Evolutionary conservation across 2,888 invertebrate genomes (phyloP), one percentile per base, ranked within the genome.

Genomic region (Nesidiocoris tenuis): DNA sequence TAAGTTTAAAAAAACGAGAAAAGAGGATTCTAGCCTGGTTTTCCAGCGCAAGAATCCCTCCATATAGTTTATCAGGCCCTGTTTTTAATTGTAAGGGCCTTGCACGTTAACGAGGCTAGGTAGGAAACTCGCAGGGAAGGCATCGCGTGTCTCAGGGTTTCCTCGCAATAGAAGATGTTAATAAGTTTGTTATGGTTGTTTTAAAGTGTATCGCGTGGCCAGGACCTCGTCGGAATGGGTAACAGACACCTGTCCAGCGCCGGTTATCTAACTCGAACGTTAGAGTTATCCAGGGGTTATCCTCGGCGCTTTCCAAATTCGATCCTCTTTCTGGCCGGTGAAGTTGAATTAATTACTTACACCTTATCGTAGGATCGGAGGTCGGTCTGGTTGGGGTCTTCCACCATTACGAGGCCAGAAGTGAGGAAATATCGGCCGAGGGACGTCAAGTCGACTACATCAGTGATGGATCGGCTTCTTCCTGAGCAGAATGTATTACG

Each of bases 101-200:
- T 39, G 39, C 39, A 39, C 39, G 39, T 39, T 39, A 39, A 39
- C 39, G 3, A 39, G 39, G 39, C 12, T 7, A 39, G 39, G 12
- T 39, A 39, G 39, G 39, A 39, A 39, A 39, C 39, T 39, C 3
- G 39, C 3, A 39, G 39, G 5, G 12, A 39, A 39, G 39, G 39
- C 39, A 39, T 39, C 39, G 39, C 39, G 39, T 39, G 39, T 39
- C 39, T 3, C 39, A 39, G 3, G 39, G 39, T 12, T 39, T 39
- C 39, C 39, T 12, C 12, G 39, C 39, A 39, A 39, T 39, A 39
- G 39, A 39, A 22, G 67, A 67, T 67, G 67, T 55, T 67, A 67
- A 67, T 67, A 67, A 67, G 67, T 67, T 67, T 67, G 67, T 67
- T 67, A 67, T 67, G 67, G 67, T 67, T 67, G 67, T 67, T 67